phyloP scores from a whole-genome alignment of 2,888 invertebrate species.

The Helleia helle region DNA sequence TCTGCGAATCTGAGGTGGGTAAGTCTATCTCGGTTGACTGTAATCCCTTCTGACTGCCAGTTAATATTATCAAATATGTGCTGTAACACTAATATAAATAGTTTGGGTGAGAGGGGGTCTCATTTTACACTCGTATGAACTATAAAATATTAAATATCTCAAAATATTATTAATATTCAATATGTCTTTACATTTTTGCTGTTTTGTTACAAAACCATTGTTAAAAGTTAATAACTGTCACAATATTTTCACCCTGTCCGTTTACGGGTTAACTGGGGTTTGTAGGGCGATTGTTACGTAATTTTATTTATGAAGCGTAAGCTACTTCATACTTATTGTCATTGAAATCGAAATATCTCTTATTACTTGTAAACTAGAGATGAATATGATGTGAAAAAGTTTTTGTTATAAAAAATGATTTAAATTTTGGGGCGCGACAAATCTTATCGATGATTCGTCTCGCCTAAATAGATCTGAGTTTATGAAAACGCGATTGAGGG shows the following conservation, averaged over 20 bases:
- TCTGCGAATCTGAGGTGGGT: too few relatives aligned
- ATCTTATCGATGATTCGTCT: conserved; percentile 45
- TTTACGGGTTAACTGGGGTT: conserved; percentile 58
- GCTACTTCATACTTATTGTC: conserved; percentile 33
- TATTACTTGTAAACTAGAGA: too few relatives aligned
- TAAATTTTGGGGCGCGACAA: conserved; percentile 54
- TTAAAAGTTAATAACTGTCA: conserved; percentile 41
- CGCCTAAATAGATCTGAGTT: conserved; percentile 43
- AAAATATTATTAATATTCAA: conserved; percentile 9
- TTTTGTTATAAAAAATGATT: conserved; percentile 57
- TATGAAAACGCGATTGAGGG: conserved; percentile 18
- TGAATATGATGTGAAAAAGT: too few relatives aligned
- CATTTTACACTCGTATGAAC: too few relatives aligned
- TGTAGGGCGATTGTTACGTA: conserved; percentile 45
- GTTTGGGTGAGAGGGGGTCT: too few relatives aligned
- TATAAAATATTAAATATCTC: too few relatives aligned
- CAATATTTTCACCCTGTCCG: conserved; percentile 55
- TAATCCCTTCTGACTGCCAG: too few relatives aligned
- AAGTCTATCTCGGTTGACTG: too few relatives aligned
- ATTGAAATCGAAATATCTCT: too few relatives aligned
- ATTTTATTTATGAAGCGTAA: conserved; percentile 69
- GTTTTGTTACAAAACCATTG: neutral
- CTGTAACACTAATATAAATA: too few relatives aligned
- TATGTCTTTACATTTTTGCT: too few relatives aligned
- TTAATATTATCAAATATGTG: too few relatives aligned